These are phyloP conservation scores for Gambelia wislizenii DNA, from an alignment of 2,797 vertebrate genomes.

Conservation along the genomic window DNA sequence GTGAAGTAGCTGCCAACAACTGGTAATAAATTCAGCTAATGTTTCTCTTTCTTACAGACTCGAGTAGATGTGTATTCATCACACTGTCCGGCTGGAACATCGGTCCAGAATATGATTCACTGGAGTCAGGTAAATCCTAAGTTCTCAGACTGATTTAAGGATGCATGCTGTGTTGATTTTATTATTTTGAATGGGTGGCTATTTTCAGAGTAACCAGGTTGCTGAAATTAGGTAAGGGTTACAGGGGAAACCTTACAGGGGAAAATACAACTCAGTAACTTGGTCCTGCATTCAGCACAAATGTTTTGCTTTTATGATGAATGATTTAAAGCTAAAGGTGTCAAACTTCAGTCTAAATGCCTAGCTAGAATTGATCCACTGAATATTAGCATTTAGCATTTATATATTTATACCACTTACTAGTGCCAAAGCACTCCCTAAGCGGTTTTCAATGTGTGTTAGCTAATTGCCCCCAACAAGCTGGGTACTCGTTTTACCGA, in stretches of 20 bases:
- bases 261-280: not conserved
- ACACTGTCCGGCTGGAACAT: constrained; percentile 75
- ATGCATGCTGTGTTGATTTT: not conserved
- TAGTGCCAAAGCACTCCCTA: too few relatives aligned
- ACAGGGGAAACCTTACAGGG: too few relatives aligned
- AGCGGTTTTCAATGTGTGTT: too few relatives aligned
- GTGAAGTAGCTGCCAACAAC: not conserved
- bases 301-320: not conserved
- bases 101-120: constrained; percentile 69
- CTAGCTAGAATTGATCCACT: too few relatives aligned
- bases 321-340: not conserved
- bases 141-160: not conserved
- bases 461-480: too few relatives aligned
- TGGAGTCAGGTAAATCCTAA: constrained; percentile 59
- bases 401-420: too few relatives aligned
- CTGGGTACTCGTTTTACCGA: too few relatives aligned
- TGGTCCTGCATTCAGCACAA: not conserved
- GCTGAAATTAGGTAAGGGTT: not conserved
- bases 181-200: not conserved
- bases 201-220: not conserved
- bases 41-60: constrained; percentile 51
- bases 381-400: too few relatives aligned
- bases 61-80: constrained; percentile 67
- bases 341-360: too few relatives aligned
- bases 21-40: not conserved